These are phyloP conservation scores for Vombatus ursinus DNA, from an alignment of 2,113 vertebrate species.

Conservation along the genomic window DNA sequence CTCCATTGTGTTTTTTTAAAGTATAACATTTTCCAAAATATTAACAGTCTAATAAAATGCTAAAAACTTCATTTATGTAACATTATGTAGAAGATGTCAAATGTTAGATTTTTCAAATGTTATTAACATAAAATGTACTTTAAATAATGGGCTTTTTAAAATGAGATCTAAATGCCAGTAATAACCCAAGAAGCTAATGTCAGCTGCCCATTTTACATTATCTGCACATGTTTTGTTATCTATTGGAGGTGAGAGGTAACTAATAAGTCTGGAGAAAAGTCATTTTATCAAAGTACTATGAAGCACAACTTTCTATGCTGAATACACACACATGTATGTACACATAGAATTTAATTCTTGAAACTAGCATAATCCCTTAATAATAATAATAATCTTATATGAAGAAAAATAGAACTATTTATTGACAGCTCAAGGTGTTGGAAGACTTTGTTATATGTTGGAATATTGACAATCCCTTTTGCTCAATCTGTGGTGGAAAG, in stretches of 20 bases:
- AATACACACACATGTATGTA: not conserved
- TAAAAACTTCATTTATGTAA: not conserved
- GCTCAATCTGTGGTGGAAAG: not conserved
- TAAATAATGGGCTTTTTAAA: not conserved
- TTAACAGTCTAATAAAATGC: slow-evolving; percentile 41
- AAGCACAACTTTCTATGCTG: not conserved
- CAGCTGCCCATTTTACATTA: not conserved
- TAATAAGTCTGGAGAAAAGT: not conserved
- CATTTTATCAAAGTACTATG: not conserved
- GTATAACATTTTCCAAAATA: slow-evolving; percentile 32
- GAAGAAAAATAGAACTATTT: not conserved
- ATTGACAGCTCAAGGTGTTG: not conserved
- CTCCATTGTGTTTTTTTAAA: not conserved
- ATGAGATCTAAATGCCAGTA: not conserved
- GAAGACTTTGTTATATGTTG: not conserved
- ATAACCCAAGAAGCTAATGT: not conserved
- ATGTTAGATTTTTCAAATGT: not conserved
- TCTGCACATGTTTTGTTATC: not conserved
- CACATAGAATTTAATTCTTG: not conserved
- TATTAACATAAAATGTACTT: not conserved
- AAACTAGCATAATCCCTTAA: not conserved
- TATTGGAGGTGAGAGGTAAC: not conserved
- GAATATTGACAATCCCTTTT: not conserved
- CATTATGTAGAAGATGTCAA: not conserved
- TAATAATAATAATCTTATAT: not conserved